Percentiles rank a stretch among this genome's conserved stretches.
Conservation (phyloP, 2,797 vertebrate genomes). For the Salmo trutta region DNA sequence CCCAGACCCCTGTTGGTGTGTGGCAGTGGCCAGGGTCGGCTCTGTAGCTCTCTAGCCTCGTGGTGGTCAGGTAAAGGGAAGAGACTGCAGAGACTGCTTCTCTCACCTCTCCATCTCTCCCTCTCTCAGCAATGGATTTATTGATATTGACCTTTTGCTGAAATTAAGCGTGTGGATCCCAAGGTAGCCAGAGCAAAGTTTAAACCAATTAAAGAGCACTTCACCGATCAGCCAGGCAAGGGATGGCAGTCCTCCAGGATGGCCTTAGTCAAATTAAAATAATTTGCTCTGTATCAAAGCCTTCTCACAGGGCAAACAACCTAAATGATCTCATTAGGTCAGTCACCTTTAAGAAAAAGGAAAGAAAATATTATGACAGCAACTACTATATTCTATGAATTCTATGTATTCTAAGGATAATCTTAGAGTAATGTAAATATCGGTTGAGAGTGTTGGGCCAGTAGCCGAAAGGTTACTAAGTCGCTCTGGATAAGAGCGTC, state of each 20-base stretch:
- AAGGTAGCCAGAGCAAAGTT: constrained; percentile 78
- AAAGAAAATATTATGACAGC: constrained; percentile 46
- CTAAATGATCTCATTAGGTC: constrained; percentile 66
- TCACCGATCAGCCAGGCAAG: constrained; percentile 68
- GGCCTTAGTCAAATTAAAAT: constrained; percentile 66
- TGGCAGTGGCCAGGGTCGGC: constrained; percentile 64
- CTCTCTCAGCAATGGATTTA: constrained; percentile 71
- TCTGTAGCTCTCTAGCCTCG: constrained; percentile 47
- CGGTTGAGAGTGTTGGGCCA: background rate
- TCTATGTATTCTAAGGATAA: background rate
- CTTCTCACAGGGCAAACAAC: constrained; percentile 58
- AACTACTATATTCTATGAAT: constrained; percentile 27
- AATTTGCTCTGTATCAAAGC: constrained; percentile 72
- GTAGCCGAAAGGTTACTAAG: too few species aligned
- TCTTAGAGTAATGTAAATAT: background rate
- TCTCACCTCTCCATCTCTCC: constrained; percentile 46
- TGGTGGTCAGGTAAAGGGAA: constrained; percentile 56
- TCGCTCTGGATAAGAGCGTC: too few species aligned
- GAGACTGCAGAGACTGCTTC: constrained; percentile 21
- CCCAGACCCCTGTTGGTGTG: constrained; percentile 63
- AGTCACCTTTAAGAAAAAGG: constrained; percentile 32
- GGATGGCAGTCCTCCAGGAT: constrained; percentile 59
- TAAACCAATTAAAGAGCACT: constrained; percentile 84
- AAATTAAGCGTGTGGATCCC: constrained; percentile 79
- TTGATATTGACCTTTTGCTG: constrained; percentile 84